Evolutionary conservation across 2,888 invertebrate genomes (phyloP), one percentile per base, ranked within the genome.

Genomic region (Drosophila hamatofila): DNA sequence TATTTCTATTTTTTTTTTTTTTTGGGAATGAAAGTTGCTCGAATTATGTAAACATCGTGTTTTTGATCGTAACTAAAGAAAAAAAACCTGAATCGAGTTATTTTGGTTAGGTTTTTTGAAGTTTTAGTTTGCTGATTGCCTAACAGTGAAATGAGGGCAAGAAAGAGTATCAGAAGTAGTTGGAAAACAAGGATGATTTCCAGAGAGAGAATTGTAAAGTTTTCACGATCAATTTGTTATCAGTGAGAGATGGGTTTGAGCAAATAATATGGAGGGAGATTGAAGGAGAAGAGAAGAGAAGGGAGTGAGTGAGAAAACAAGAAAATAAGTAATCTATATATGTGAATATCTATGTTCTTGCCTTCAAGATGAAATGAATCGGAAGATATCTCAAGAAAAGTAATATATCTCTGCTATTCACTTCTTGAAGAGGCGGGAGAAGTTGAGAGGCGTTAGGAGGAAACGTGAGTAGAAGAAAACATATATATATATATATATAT

Each of bases 31-130:
- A 76, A 76, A 76, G 76, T 62, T 78, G 55, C 4, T 30, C 27
- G 35, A 42, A 64, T 77, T 77, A 77, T 78, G 74, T 78, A 77
- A 77, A 74, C 48, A 65, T 56, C 69, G 33, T 44, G 60, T 78
- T 73, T 49, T 37, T 25, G 33, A 18, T 41, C 59, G 60, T 65
- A 62, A 63, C 72, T 52, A 46, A 44, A 46, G 65, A 75, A 44
- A 2, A 48, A 41, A 75, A 75, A 76, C 77, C 76, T 59, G 75
- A 76, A 71, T 76, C 64, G n/a, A 27, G 46, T 59, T 67, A 37
- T 37, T 7, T 37, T 14, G 14, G 3, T 23, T 33, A 30, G 0
- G 25, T 41, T n/a, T 27, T 12, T 37, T 27, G 9, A 42, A 41
- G 27, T 35, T 63, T 35, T 49, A 30, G 48, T 14, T 27, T 5